Base-by-base conservation (phyloP, 2,888 invertebrate genomes). In the Parelbella ahira region DNA sequence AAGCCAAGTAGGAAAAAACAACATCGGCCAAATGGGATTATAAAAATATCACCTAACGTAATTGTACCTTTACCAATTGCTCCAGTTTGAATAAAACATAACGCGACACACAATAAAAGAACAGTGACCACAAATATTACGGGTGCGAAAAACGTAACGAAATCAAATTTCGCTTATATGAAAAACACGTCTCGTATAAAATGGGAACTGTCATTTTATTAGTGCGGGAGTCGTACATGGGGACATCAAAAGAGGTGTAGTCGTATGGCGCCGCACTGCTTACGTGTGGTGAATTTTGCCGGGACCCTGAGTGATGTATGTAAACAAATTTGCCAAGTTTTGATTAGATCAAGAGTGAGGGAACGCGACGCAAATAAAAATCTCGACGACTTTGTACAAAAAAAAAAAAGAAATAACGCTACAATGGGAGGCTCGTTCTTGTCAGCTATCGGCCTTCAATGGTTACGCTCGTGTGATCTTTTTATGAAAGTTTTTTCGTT, bases 281-380 rank as follows among this genome's bases (percentile, higher is more conserved):
- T 82, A 83, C 83, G 83, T 83, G 84, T 71, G 56, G 64, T 57
- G 83, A 81, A 82, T 82, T 76, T 67, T 55, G 58, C 64, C 57
- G 58, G 54, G 56, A 60, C 47, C 56, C 56, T 29, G 50, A 60
- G 62, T 70, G 64, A 74, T 72, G 66, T 78, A 76, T 76, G 79
- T 79, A 82, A 83, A 78, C 80, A 82, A 77, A 82, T 81, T 86
- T 76, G 67, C 68, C 66, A 79, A 78, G 70, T 80, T 82, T 77
- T 82, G 81, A 83, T 81, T 78, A 74, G 70, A 84, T 82, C 78
- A 75, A 69, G 64, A 56, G 63, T 51, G 51, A 10, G 51, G 51
- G 50, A 63, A 74, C 72, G 73, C 70, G 73, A 68, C 65, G 49
- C 49, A 71, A 74, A 76, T 78, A 73, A 71, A 68, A 61, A 44